Evolutionary conservation across 2,797 vertebrate genomes (phyloP).

Genomic region (Bovichtus diacanthus): DNA sequence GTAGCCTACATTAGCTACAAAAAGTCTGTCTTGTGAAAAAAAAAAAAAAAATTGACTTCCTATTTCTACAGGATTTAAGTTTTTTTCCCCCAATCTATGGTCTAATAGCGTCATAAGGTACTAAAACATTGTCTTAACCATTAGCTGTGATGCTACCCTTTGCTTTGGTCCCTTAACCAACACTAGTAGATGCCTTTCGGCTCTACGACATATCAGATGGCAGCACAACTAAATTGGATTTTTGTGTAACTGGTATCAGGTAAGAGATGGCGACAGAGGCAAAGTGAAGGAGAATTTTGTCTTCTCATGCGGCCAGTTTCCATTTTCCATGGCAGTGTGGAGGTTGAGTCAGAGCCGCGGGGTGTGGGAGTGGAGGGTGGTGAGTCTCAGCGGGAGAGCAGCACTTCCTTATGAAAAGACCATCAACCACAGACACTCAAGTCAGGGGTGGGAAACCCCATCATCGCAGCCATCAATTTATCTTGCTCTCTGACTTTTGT

Average conservation of each 20-base stretch:
- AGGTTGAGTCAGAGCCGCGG: conserved; percentile 9
- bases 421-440: conserved; percentile 24
- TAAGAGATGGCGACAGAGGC: background rate
- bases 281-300: conserved; percentile 18
- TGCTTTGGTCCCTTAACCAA: background rate
- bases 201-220: background rate
- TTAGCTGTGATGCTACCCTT: background rate
- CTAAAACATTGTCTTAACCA: background rate
- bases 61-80: too few species aligned
- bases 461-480: conserved; percentile 6
- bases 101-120: background rate
- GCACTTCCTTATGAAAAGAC: conserved; percentile 23
- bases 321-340: conserved; percentile 30
- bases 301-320: conserved; percentile 60
- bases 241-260: conserved; percentile 1
- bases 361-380: conserved; percentile 11
- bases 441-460: conserved; percentile 23
- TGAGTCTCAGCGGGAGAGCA: conserved; percentile 47
- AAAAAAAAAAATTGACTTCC: too few species aligned
- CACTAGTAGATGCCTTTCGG: background rate
- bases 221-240: background rate
- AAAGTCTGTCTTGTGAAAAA: too few species aligned
- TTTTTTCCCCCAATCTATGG: too few species aligned
- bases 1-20: too few species aligned
- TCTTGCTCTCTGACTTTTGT: background rate